phyloP scores from a whole-genome alignment of 2,113 vertebrate species.

The Ictalurus punctatus region DNA sequence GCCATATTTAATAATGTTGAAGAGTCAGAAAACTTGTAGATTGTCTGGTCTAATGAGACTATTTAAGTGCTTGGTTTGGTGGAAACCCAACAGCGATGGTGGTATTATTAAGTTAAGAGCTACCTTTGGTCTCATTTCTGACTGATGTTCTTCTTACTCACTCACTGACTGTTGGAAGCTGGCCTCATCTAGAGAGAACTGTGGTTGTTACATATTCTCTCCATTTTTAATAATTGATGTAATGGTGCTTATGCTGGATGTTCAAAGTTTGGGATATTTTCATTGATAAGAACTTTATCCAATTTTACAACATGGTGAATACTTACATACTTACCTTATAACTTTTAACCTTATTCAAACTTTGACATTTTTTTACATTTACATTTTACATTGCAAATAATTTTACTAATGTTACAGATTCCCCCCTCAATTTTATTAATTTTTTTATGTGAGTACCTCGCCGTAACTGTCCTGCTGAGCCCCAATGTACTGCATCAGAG shows the following conservation, averaged over 20 bases:
- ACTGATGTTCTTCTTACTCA: neutral
- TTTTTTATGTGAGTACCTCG: constrained; percentile 46
- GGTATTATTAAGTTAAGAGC: neutral
- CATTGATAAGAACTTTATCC: neutral
- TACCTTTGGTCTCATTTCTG: neutral
- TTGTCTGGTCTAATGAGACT: neutral
- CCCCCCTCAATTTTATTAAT: neutral
- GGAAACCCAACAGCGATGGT: neutral
- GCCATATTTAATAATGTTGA: neutral
- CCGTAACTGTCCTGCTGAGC: constrained; percentile 63
- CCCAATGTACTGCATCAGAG: constrained; percentile 66
- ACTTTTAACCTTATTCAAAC: neutral
- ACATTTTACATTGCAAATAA: neutral
- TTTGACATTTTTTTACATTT: neutral
- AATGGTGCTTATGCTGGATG: neutral
- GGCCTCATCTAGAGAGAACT: neutral
- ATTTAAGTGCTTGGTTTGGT: neutral
- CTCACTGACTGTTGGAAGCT: neutral
- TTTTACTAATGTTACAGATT: neutral
- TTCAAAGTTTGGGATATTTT: neutral
- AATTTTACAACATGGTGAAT: neutral
- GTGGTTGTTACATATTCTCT: neutral
- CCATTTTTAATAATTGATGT: neutral
- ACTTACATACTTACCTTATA: neutral
- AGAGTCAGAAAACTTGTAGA: neutral